Percentiles rank a stretch among this genome's conserved stretches.
These are phyloP conservation scores for Tetrax tetrax DNA, from an alignment of 2,113 vertebrate genomes.

Conservation along the genomic window DNA sequence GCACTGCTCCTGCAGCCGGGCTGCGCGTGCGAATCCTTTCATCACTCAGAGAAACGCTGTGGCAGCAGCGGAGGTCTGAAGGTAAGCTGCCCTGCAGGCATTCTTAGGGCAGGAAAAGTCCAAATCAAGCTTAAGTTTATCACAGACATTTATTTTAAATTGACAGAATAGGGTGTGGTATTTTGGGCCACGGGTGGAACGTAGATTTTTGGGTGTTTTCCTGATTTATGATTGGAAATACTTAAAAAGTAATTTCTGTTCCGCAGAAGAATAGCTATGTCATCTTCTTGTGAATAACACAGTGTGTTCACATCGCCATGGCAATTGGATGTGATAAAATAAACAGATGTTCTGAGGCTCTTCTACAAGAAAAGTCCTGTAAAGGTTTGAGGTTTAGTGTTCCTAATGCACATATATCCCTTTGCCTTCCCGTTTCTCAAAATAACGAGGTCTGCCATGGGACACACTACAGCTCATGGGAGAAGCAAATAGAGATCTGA, in stretches of 20 bases:
- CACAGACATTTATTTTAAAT: background rate
- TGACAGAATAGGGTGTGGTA: constrained; percentile 29
- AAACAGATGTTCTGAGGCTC: constrained; percentile 52
- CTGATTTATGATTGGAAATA: constrained; percentile 63
- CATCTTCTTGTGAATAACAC: constrained; percentile 67
- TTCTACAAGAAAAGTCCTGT: background rate
- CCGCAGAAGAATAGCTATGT: constrained; percentile 65
- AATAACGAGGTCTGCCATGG: background rate
- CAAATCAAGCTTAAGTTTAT: background rate
- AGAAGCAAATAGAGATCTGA: background rate
- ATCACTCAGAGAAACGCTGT: background rate
- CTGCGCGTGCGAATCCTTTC: background rate
- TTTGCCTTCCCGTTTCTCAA: background rate
- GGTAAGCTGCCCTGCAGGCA: background rate
- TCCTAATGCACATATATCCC: background rate
- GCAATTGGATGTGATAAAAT: constrained; percentile 48
- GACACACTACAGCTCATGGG: background rate
- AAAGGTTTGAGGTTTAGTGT: background rate
- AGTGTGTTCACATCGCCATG: constrained; percentile 65
- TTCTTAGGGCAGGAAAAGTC: background rate
- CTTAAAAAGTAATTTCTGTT: constrained; percentile 59
- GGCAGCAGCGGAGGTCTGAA: background rate
- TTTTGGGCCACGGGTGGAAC: constrained; percentile 3
- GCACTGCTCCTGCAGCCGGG: background rate
- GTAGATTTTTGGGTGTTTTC: constrained; percentile 32